Conservation (phyloP, 1,140 invertebrate species). For the Agraylea sexmaculata region DNA sequence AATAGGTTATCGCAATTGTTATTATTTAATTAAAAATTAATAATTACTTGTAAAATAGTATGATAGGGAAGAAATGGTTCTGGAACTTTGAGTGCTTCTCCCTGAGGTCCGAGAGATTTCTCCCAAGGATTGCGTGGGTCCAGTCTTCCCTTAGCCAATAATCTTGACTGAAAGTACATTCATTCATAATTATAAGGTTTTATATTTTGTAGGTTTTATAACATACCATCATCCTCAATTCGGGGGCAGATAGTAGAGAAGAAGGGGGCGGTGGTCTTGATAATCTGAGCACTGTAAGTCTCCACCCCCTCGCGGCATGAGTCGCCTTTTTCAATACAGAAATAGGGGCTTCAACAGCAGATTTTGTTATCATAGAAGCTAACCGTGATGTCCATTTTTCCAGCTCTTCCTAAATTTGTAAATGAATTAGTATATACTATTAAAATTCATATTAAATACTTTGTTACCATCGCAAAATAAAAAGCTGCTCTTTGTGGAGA, state of each 20-base stretch:
- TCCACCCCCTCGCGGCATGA: constrained; percentile 13
- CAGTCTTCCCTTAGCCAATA: constrained; percentile 14
- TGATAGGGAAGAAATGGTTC: constrained; percentile 16
- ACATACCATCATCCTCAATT: constrained; percentile 18
- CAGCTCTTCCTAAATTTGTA: constrained; percentile 18
- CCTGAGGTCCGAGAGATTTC: constrained; percentile 17
- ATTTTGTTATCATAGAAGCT: constrained; percentile 11
- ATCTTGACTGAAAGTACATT: constrained; percentile 15
- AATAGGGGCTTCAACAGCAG: constrained; percentile 17
- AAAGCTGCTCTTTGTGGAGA: constrained; percentile 18
- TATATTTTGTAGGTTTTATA: no score
- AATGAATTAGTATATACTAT: background rate
- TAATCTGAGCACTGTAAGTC: constrained; percentile 13
- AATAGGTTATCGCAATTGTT: background rate
- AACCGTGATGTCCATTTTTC: constrained; percentile 15
- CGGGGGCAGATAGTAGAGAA: constrained; percentile 14
- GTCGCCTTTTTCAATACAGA: constrained; percentile 9
- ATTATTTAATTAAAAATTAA: constrained; percentile 1
- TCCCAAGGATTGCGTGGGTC: constrained; percentile 19
- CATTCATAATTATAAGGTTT: no score
- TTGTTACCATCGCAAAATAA: constrained; percentile 15
- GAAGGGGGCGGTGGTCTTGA: constrained; percentile 17
- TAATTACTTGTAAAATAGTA: constrained; percentile 14
- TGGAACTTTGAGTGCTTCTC: constrained; percentile 15
- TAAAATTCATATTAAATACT: background rate